phyloP scores from a whole-genome alignment of 2,113 vertebrate species.

The Pelmatolapia mariae region DNA sequence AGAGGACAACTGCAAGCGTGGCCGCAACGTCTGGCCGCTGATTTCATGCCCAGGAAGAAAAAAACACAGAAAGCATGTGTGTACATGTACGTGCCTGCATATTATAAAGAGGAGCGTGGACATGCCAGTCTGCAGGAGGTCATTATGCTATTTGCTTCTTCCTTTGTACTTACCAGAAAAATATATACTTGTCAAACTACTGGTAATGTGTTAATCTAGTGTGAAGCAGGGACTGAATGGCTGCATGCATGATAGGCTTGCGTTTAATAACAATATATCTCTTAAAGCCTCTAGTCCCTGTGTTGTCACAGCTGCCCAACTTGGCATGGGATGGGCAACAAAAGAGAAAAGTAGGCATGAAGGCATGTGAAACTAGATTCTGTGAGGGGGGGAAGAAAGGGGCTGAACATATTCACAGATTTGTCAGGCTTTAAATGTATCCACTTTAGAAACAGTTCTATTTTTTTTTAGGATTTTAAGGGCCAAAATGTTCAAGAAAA shows the following conservation, averaged over 20 bases:
- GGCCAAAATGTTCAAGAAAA: not conserved
- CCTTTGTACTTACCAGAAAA: not conserved
- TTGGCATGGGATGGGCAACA: not conserved
- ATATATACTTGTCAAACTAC: not conserved
- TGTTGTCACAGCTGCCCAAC: constrained; percentile 61
- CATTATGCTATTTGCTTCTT: constrained; percentile 9
- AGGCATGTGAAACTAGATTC: not conserved
- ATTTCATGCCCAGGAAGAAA: constrained; percentile 53
- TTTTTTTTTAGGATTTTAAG: not conserved
- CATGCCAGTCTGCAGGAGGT: constrained; percentile 46
- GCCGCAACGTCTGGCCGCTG: constrained; percentile 55
- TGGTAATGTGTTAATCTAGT: constrained; percentile 48
- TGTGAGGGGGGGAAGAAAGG: not conserved
- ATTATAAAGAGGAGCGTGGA: not conserved
- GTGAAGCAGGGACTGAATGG: constrained; percentile 39
- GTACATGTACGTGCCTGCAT: not conserved
- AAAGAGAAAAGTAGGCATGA: not conserved
- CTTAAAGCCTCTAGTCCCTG: constrained; percentile 38
- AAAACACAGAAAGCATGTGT: not conserved
- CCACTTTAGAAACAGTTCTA: not conserved
- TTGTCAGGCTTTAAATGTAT: not conserved
- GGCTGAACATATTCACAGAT: not conserved
- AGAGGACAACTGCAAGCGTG: constrained; percentile 59
- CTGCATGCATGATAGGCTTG: constrained; percentile 31
- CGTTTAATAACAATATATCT: constrained; percentile 58